Evolutionary conservation across 2,888 invertebrate genomes (phyloP), one percentile per base, ranked within the genome.

Genomic region (Polyommatus icarus): DNA sequence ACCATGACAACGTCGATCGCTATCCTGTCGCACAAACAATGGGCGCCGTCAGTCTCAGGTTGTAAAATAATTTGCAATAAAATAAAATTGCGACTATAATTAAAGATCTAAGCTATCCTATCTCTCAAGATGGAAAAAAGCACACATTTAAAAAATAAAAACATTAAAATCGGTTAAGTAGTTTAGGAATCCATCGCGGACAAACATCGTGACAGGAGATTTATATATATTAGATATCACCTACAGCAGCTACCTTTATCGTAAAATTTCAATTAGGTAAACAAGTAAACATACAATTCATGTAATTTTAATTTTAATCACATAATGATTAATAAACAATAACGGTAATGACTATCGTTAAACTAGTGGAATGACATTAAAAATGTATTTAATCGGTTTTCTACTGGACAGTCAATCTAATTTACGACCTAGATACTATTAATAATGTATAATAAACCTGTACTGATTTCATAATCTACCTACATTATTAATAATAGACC

Each of bases 371-470:
- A 24, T 54, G 8, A 29, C 54, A 75, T 75, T 75, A 54, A 54
- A 73, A 20, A 75, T 50, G 29, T 50, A 75, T 75, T 32, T 50
- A 75, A 75, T 75, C 75, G 54, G 29, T 75, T 54, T 29, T 75
- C 75, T 75, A 75, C 29, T 54, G 54, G 50, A 75, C 20, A 50
- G 29, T 50, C 29, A 46, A 29, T 54, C 50, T 54, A 54, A 50
- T 54, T 75, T 54, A 75, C 50, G 46, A 75, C 29, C 50, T 54
- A 50, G 50, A 75, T 73, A 75, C 54, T 54, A 75, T 75, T 75
- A 75, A 54, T 54, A 75, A 15, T 75, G 75, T 29, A 75, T 75
- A 75, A 75, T 75, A 54, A 54, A 50, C 54, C 46, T 75, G 50
- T 54, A 73, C 24, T 20, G 15, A 54, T 75, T 75, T 75, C 18